Base-by-base conservation (phyloP, 2,797 vertebrate species). In the Rhynchotus rufescens region DNA sequence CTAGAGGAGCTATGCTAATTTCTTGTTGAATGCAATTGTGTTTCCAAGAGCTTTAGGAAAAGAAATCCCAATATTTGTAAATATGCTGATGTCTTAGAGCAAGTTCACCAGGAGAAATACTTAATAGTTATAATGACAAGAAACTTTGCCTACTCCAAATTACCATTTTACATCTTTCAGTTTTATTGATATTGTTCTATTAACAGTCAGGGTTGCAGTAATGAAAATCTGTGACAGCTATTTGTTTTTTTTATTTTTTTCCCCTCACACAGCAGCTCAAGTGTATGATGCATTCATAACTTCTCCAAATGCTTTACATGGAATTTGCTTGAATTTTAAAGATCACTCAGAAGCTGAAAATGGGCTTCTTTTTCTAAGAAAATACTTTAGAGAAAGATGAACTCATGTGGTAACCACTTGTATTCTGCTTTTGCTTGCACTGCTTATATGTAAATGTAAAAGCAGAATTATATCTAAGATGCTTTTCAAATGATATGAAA, bases 291-390 rank as follows among this genome's bases (percentile, higher is more conserved):
- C 32, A 42, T 86, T 84, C n/a, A 4, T 66, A 45, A 51, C 19
- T 38, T 78, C 86, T 77, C 49, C 36, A 51, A 84, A 44, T 51
- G 44, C 34, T 82, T 5, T 17, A 1, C 2, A 0, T 28, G 45
- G 42, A 80, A 82, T 83, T 86, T 72, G 4, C 36, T 82, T 59
- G 8, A 77, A 21, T 91, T 88, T 94, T 74, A 34, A 20, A 20
- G 3, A 80, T 67, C 62, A 9, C 21, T 67, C 64, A 38, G 44
- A 91, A 84, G 15, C 36, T 76, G 52, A 86, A 83, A 76, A 81
- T 86, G 59, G 47, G 49, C 23, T 68, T 89, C 21, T 49, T 95
- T 81, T 92, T 90, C 69, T 60, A 57, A 82, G 47, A 54, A 90
- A 86, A 82, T 4, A 62, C 14, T 74, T 80, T 13, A 26, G 51